A percentile compares a stretch with the other conserved stretches of the same genome.
phyloP scores from a whole-genome alignment of 2,888 invertebrate genomes.

The Thecocarcelia acutangulata region DNA sequence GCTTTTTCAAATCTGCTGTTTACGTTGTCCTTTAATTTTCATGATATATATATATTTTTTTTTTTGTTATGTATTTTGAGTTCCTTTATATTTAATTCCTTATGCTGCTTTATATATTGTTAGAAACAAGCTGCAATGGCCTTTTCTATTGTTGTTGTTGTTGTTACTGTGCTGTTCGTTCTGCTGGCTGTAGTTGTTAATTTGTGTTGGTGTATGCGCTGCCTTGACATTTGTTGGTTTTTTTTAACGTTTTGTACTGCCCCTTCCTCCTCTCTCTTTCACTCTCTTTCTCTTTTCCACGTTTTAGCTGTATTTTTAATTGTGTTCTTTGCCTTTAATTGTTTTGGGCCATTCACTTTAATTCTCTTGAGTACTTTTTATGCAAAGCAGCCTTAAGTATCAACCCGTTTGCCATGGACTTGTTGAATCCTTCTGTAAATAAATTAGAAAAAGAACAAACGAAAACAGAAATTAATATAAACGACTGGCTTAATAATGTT shows the following conservation, averaged over 20 bases:
- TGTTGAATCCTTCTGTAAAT: constrained; percentile 59
- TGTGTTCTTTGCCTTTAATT: constrained; percentile 54
- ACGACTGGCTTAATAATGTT: not conserved
- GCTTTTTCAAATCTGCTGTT: constrained; percentile 39
- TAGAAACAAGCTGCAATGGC: not conserved
- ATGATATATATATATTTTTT: not conserved
- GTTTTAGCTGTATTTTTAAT: constrained; percentile 44
- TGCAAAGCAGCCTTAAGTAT: constrained; percentile 43
- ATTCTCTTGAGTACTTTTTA: constrained; percentile 55
- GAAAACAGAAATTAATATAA: constrained; percentile 30
- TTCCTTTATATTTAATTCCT: constrained; percentile 5
- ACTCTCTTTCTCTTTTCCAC: not conserved
- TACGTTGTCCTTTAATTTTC: constrained; percentile 34
- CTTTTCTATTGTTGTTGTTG: constrained; percentile 22
- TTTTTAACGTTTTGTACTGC: not conserved
- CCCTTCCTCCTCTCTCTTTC: not conserved
- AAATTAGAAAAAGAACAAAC: constrained; percentile 33
- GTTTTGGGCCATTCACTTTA: constrained; percentile 56
- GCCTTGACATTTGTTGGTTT: constrained; percentile 58
- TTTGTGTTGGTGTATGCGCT: constrained; percentile 34
- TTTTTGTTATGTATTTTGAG: constrained; percentile 5
- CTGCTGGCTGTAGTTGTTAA: constrained; percentile 18
- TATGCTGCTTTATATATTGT: constrained; percentile 32
- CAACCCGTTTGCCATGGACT: constrained; percentile 13
- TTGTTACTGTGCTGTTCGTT: constrained; percentile 35